A percentile compares a stretch with the other conserved stretches of the same genome.
These are phyloP conservation scores for Ictidomys tridecemlineatus DNA, from an alignment of 2,113 vertebrate genomes.

Conservation along the genomic window DNA sequence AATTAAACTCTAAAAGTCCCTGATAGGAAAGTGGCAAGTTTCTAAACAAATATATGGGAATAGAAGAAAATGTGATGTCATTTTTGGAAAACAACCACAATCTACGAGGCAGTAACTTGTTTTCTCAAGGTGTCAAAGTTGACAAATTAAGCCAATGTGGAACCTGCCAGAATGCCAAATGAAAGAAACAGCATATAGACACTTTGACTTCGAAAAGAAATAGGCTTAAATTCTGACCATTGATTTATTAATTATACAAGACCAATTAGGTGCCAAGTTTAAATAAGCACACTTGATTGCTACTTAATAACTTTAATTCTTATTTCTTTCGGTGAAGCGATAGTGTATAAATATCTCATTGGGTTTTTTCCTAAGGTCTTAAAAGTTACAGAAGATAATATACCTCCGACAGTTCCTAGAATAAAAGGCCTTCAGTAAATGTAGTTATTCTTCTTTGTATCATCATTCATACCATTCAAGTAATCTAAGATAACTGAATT, in stretches of 20 bases:
- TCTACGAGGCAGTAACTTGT: fast-evolving
- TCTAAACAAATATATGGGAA: neutral
- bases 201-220: neutral
- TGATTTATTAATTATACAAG: neutral
- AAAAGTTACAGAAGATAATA: neutral
- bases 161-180: neutral
- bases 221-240: neutral
- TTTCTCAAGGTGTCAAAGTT: neutral
- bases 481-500: neutral
- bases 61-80: neutral
- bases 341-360: neutral
- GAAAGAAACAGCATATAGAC: neutral
- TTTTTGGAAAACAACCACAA: neutral
- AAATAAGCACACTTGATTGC: neutral
- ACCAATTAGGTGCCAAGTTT: neutral
- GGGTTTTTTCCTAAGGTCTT: neutral
- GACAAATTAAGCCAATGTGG: neutral
- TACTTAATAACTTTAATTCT: neutral
- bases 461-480: neutral
- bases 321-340: neutral
- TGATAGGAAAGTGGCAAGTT: neutral
- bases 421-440: neutral
- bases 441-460: neutral
- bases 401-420: neutral
- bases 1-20: neutral